Evolutionary conservation across 2,797 vertebrate species (phyloP), one percentile per base, ranked within the genome.

Genomic region (Fratercula arctica): DNA sequence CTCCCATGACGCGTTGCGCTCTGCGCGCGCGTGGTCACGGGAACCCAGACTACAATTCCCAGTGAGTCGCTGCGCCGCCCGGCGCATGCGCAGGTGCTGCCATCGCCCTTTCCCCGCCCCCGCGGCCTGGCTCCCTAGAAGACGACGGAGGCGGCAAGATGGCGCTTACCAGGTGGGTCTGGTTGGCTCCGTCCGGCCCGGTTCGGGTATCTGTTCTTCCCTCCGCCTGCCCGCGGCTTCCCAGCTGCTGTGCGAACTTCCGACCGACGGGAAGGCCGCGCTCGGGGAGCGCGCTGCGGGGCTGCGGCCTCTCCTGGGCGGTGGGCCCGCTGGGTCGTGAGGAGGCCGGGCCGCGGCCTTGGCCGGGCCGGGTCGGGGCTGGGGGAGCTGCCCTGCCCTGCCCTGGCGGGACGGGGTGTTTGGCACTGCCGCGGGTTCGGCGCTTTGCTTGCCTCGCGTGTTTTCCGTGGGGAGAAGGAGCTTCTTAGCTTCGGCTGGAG

Each of bases 101-200:
- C 12, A 4, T 68, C 59, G 43, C 63, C 43, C 60, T 33, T 53
- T 25, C 81, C 35, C 8, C 6, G 13, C 6, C 16, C 9, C 26
- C 35, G 35, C 16, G 69, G 59, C 67, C 31, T 3, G 26, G 20
- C 35, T 29, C 35, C n/a, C 9, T 59, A 51, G 93, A 29, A 33
- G 79, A 72, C 75, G 80, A 90, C 90, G 91, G 75, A 92, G 80
- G 74, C 53, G 85, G 95, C 73, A 98, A 98, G 92, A 98, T 98
- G 98, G 98, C 98, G 98, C 97, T 98, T 11, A 98, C 97, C 93
- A 98, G 98, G 98, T 98, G 68, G 51, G 98, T 97, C 3, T 0
- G 11, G 16, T 0, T 0, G 11, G 35, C 48, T 14, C 23, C 12
- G 7, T 8, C 8, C 5, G 3, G 13, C 8, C 1, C 3, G 6